phyloP scores from a whole-genome alignment of 2,113 vertebrate genomes.

The Vulpes vulpes region DNA sequence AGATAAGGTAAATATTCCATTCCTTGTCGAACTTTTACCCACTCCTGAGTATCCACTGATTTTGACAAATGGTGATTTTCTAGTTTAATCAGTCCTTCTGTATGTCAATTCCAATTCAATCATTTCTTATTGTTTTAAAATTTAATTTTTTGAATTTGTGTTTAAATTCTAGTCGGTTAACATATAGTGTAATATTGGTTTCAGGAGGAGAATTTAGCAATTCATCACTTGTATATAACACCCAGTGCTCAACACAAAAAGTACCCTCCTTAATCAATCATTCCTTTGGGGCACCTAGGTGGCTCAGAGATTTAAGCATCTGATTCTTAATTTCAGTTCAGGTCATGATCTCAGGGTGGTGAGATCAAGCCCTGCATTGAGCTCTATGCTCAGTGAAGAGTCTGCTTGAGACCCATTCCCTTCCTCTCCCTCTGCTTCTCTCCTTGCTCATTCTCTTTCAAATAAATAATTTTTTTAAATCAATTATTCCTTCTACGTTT shows the following conservation, averaged over 20 bases:
- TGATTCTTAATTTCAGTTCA: not conserved
- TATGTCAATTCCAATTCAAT: not conserved
- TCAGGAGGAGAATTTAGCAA: not conserved
- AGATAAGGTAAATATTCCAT: not conserved
- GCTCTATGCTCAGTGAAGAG: not conserved
- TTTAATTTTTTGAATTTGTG: not conserved
- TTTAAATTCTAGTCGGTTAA: not conserved
- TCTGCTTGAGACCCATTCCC: not conserved
- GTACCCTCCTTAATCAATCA: not conserved
- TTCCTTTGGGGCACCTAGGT: not conserved
- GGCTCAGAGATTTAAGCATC: not conserved
- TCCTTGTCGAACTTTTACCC: not conserved
- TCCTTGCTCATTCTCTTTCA: not conserved
- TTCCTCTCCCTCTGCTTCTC: not conserved
- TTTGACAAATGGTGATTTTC: constrained; percentile 34
- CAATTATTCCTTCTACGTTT: not conserved
- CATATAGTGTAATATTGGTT: not conserved
- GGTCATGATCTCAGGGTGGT: not conserved
- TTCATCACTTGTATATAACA: not conserved
- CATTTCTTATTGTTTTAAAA: not conserved
- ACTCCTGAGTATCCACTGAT: not conserved
- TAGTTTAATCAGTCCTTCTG: not conserved
- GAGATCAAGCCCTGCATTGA: accelerated
- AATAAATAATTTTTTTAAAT: not conserved
- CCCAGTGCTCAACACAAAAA: not conserved